Percentiles rank a stretch among this genome's conserved stretches.
These are phyloP conservation scores for Drosophila ambigua DNA, from an alignment of 1,140 invertebrate species.

Conservation along the genomic window DNA sequence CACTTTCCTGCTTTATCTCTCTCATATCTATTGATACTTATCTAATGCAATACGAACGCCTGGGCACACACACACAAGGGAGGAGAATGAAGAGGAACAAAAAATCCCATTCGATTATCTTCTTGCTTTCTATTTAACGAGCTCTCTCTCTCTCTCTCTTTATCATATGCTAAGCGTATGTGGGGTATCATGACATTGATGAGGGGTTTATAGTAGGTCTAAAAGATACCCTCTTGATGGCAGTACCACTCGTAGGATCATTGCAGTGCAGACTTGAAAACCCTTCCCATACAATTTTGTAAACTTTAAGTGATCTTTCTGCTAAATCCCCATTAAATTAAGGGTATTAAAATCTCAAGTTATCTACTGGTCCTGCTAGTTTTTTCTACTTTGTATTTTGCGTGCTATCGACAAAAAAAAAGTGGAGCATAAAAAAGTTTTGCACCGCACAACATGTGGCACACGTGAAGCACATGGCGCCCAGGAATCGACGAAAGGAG, in stretches of 20 bases:
- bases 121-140: conserved; percentile 67
- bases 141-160: conserved; percentile 30
- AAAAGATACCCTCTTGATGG: background rate
- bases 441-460: conserved; percentile 34
- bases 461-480: conserved; percentile 47
- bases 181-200: background rate
- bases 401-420: conserved; percentile 24
- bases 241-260: no score
- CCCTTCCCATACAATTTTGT: no score
- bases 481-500: conserved; percentile 26
- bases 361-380: background rate
- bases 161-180: background rate
- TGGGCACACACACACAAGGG: background rate
- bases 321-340: no score
- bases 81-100: background rate
- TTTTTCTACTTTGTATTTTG: conserved; percentile 4
- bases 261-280: no score
- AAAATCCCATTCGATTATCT: conserved; percentile 67
- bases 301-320: no score
- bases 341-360: conserved; percentile 1
- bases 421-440: conserved; percentile 14
- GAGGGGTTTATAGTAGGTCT: no score
- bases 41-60: conserved; percentile 13
- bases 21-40: conserved; percentile 27
- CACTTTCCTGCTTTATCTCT: conserved; percentile 18